Conservation (phyloP, 2,113 vertebrate genomes). For the Helogale parvula region DNA sequence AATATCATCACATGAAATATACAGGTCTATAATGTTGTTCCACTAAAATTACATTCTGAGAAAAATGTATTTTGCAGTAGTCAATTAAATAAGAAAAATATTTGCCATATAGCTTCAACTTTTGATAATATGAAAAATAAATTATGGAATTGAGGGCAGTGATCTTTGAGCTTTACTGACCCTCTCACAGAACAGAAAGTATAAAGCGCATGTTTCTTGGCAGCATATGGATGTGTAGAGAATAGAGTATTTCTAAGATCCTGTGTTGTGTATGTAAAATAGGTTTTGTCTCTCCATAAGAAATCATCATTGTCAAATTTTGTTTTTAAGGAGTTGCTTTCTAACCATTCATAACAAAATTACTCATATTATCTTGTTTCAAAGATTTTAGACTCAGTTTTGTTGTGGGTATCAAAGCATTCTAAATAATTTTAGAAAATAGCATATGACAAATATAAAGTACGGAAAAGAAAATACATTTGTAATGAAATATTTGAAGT, state of each 20-base stretch:
- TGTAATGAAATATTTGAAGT: not conserved
- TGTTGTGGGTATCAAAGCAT: not conserved
- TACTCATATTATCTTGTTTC: not conserved
- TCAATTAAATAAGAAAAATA: slow-evolving; percentile 7
- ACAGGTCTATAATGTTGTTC: not conserved
- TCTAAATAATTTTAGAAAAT: not conserved
- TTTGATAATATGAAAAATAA: slow-evolving; percentile 46
- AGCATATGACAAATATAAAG: not conserved
- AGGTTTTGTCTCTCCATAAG: not conserved
- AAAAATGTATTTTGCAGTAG: not conserved
- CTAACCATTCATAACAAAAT: not conserved
- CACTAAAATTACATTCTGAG: not conserved
- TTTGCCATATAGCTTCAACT: not conserved
- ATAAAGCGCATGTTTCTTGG: not conserved
- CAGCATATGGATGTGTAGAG: not conserved
- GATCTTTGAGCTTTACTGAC: not conserved
- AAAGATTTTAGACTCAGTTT: not conserved
- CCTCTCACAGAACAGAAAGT: not conserved
- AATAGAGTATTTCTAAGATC: not conserved
- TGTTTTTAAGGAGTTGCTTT: not conserved
- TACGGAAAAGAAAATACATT: not conserved
- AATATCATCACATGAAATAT: not conserved
- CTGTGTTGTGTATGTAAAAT: not conserved
- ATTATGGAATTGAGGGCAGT: slow-evolving; percentile 24
- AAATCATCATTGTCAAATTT: not conserved